Base-by-base conservation (phyloP, 1,140 invertebrate genomes). In the Cyphomyrmex costatus region DNA sequence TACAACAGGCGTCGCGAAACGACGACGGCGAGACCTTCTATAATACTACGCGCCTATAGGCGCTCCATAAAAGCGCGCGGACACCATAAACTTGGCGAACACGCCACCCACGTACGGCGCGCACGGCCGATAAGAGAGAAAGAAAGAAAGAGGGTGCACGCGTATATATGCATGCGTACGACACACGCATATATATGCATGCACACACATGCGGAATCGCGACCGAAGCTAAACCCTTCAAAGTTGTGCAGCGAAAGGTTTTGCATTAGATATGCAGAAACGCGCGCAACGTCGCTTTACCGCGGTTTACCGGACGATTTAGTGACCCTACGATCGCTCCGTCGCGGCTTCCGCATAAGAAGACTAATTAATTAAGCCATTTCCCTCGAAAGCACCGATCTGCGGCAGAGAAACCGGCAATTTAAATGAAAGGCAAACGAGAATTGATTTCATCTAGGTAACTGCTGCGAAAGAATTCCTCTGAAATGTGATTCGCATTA, bases 61-160 rank as follows among this genome's bases (percentile, higher is more conserved):
- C 24, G n/a, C 78, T 58, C 88, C 70, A 90, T 90, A 90, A 90
- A 90, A 89, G 89, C 88, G 85, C 88, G 88, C 68, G 89, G 88
- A 90, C 86, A 90, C 89, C 89, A 82, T 90, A 90, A n/a, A 90
- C 89, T 90, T 88, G 1, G 86, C 88, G 68, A 77, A 65, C 86
- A 88, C 86, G 88, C 89, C 88, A 86, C 88, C 88, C 88, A 89
- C 88, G 63, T 90, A 86, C 78, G 66, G 66, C 88, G 73, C 65
- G 78, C 68, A 83, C 79, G 61, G 61, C 73, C 71, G 88, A 89
- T 89, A 89, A 89, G 78, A 86, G 88, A 46, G 53, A 46, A 27
- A 80, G 51, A 36, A 12, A 70, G 10, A n/a, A n/a, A 58, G 49
- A 16, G 21, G 24, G 42, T 61, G 24, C 58, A 65, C 65, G 71